Evolutionary conservation across 2,113 vertebrate genomes (phyloP).

Genomic region (Eupsittula cactorum): DNA sequence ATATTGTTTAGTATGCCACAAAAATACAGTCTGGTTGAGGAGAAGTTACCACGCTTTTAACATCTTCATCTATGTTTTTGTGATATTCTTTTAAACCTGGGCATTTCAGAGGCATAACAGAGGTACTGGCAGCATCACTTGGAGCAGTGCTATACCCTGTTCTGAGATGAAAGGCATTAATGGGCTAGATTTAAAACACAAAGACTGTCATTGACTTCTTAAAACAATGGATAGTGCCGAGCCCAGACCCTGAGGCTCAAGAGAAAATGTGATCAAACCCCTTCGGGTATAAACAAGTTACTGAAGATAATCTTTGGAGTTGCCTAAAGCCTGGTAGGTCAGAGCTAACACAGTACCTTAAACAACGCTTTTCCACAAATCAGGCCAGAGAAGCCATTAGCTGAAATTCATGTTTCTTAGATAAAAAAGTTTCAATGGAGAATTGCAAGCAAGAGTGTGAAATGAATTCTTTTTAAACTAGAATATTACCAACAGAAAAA

Average conservation of each 20-base stretch:
- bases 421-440: background rate
- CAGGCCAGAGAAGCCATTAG: background rate
- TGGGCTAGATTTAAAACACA: background rate
- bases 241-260: background rate
- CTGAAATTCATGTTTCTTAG: background rate
- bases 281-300: background rate
- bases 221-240: background rate
- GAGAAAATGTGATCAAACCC: background rate
- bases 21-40: background rate
- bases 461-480: background rate
- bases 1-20: background rate
- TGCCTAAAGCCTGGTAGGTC: background rate
- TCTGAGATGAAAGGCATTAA: background rate
- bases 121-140: background rate
- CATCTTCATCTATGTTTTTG: background rate
- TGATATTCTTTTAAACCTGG: background rate
- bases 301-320: background rate
- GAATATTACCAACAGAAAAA: background rate
- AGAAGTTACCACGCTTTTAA: background rate
- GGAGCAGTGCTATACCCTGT: background rate
- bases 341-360: background rate
- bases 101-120: background rate
- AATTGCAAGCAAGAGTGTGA: background rate
- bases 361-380: background rate
- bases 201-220: background rate